phyloP scores from a whole-genome alignment of 2,113 vertebrate species.

The Tetrax tetrax region DNA sequence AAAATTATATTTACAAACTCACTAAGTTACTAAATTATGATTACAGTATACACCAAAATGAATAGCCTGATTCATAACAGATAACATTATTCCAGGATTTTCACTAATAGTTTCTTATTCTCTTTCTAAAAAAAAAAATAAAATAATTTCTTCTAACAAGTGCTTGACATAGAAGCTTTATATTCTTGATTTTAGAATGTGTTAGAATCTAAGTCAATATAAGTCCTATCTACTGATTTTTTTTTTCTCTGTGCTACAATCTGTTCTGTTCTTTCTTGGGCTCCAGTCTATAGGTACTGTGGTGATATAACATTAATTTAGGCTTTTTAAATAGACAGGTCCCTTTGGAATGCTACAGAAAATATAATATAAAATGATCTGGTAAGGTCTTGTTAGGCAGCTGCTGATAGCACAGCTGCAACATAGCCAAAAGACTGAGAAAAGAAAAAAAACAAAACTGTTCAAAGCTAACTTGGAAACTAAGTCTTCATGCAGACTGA shows the following conservation, averaged over 20 bases:
- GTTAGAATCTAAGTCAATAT: too few relatives aligned
- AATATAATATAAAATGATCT: not conserved
- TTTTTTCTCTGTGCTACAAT: not conserved
- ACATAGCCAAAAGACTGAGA: not conserved
- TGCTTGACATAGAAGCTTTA: not conserved
- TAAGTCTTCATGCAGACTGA: not conserved
- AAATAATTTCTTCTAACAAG: not conserved
- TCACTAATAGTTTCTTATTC: not conserved
- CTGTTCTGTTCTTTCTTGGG: not conserved
- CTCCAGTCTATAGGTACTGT: not conserved
- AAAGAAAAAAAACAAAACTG: not conserved
- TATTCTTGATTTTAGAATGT: not conserved
- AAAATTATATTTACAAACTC: not conserved
- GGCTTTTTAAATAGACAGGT: not conserved
- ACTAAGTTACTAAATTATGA: not conserved
- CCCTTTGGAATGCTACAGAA: not conserved
- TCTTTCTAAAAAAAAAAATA: not conserved
- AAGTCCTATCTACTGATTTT: not conserved
- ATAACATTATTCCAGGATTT: not conserved
- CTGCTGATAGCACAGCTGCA: not conserved
- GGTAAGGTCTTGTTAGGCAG: not conserved
- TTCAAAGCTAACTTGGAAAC: not conserved
- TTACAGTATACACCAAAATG: not conserved
- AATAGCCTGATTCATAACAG: not conserved
- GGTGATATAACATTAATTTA: not conserved